Evolutionary conservation across 2,888 invertebrate species (phyloP), one percentile per base, ranked within the genome.

Genomic region (Aporophyla lueneburgensis): DNA sequence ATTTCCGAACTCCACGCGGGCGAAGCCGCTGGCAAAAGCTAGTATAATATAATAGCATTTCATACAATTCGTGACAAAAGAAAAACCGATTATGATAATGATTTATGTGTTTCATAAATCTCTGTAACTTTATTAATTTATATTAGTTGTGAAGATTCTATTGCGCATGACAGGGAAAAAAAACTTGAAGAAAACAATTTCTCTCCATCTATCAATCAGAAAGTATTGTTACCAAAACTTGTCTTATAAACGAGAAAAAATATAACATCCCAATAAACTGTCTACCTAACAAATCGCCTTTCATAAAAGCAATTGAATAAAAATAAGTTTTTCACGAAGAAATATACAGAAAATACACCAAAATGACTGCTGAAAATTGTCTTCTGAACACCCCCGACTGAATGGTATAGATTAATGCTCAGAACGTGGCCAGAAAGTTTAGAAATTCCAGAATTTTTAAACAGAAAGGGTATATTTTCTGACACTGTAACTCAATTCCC

Each of bases 401-500:
- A 66, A 71, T 40, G 46, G 71, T 54, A 21, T 49, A 76, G 76
- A 86, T 78, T 82, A 80, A 87, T 87, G 80, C 63, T 2, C 58
- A 51, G 51, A 2, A 84, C 86, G 82, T 81, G 86, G 46, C 16
- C 71, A 61, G 66, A 81, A 78, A 73, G 63, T 61, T 75, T 68
- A 16, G n/a, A 10, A 69, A 74, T 54, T 54, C 14, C 63, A 24
- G 73, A 76, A 79, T 78, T 81, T 82, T 77, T 54, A 68, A 33
- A 53, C 46, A 63, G 46, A 73, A 84, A 81, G 63, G 68, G 56
- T 78, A 67, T 81, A 71, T 76, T 77, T 76, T 74, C 46, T 16
- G 59, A 21, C 58, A 58, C 43, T 70, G 40, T 75, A 68, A 75
- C 68, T 80, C 73, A 73, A 84, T 79, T 87, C 87, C 79, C 81